Conservation (phyloP, 2,113 vertebrate genomes). For the Blennius ocellaris region DNA sequence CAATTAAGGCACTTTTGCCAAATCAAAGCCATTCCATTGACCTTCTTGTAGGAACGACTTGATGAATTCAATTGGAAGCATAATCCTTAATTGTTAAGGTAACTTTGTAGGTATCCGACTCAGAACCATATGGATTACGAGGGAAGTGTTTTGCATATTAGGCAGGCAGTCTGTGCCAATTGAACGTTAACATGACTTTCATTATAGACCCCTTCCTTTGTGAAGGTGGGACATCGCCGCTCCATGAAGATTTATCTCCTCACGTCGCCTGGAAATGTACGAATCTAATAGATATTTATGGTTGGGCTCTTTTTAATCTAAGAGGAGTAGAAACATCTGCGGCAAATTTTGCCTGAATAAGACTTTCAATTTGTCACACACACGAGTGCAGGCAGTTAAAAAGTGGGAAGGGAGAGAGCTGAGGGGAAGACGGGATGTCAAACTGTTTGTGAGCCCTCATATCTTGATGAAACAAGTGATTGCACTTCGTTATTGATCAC, state of each 20-base stretch:
- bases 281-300: constrained; percentile 81
- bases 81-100: constrained; percentile 21
- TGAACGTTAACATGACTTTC: constrained; percentile 62
- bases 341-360: constrained; percentile 63
- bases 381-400: constrained; percentile 34
- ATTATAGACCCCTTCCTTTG: constrained; percentile 51
- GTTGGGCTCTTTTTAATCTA: constrained; percentile 79
- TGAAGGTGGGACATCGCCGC: constrained; percentile 58
- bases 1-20: too few relatives aligned
- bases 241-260: constrained; percentile 74
- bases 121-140: constrained; percentile 3
- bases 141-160: constrained; percentile 49
- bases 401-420: not conserved
- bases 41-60: not conserved
- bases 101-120: constrained; percentile 3
- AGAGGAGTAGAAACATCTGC: constrained; percentile 66
- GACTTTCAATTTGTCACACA: constrained; percentile 74
- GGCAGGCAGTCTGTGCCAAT: constrained; percentile 48
- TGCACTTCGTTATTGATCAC: constrained; percentile 19
- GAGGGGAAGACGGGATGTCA: constrained; percentile 28
- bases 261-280: constrained; percentile 59
- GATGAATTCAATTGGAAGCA: constrained; percentile 6
- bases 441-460: not conserved
- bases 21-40: not conserved
- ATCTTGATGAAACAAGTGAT: constrained; percentile 2